These are phyloP conservation scores for Volucella inanis DNA, from an alignment of 2,888 invertebrate genomes.

Conservation along the genomic window DNA sequence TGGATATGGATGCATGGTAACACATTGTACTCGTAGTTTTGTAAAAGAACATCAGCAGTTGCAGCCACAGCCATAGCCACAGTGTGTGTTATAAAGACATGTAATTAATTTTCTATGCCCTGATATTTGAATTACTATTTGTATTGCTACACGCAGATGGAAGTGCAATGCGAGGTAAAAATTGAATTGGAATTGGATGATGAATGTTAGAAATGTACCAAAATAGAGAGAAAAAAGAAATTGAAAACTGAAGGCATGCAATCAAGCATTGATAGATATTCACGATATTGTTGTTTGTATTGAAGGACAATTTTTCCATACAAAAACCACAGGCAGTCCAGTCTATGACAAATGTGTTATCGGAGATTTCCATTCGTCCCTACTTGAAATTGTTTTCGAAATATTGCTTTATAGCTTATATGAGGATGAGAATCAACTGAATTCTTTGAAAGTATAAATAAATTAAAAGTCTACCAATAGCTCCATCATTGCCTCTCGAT, in stretches of 20 bases:
- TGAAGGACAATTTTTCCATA: conserved; percentile 50
- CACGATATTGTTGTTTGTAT: conserved; percentile 54
- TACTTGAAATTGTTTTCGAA: conserved; percentile 13
- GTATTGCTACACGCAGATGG: conserved; percentile 54
- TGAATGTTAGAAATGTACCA: conserved; percentile 50
- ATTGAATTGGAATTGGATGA: conserved; percentile 67
- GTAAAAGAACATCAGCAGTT: conserved; percentile 47
- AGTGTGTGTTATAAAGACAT: conserved; percentile 63
- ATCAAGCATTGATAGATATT: conserved; percentile 39
- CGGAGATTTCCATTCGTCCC: conserved; percentile 27
- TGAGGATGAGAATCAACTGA: conserved; percentile 29
- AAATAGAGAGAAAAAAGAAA: conserved; percentile 54
- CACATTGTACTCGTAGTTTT: conserved; percentile 53
- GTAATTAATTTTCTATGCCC: conserved; percentile 15
- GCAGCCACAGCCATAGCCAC: conserved; percentile 49
- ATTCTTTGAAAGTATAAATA: conserved; percentile 1
- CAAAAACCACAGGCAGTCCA: conserved; percentile 60
- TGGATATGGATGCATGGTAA: conserved; percentile 3
- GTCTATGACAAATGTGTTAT: conserved; percentile 61
- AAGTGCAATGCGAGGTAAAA: conserved; percentile 45
- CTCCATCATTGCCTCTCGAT: no score
- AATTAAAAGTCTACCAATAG: no score
- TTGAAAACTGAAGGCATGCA: conserved; percentile 55
- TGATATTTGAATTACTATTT: neutral
- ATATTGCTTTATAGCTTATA: conserved; percentile 5